Evolutionary conservation across 2,888 invertebrate species (phyloP).

Genomic region (Ornithoptera priamus): DNA sequence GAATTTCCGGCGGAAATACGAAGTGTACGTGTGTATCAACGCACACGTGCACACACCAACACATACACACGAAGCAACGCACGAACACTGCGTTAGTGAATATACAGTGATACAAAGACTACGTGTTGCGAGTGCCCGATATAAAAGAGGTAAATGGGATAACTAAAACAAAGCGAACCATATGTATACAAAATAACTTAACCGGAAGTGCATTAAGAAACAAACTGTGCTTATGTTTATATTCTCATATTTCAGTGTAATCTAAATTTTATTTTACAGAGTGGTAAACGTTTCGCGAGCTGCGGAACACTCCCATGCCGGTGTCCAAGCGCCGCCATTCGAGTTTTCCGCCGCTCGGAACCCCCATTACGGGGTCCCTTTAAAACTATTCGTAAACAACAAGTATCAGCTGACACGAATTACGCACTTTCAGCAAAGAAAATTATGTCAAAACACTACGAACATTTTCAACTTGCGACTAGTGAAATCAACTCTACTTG

Average conservation of each 20-base stretch:
- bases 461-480: constrained; percentile 80
- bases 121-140: constrained; percentile 51
- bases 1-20: too few species aligned
- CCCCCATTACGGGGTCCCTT: constrained; percentile 37
- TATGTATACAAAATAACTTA: constrained; percentile 62
- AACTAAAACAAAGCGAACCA: constrained; percentile 74
- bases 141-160: constrained; percentile 57
- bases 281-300: constrained; percentile 54
- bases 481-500: constrained; percentile 81
- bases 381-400: constrained; percentile 58
- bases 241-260: constrained; percentile 54
- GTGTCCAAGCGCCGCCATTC: constrained; percentile 49
- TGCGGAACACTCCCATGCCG: constrained; percentile 68
- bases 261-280: constrained; percentile 69
- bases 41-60: constrained; percentile 8
- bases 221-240: constrained; percentile 60
- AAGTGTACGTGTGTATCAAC: too few species aligned
- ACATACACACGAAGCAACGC: constrained; percentile 8
- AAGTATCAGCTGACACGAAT: constrained; percentile 79
- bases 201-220: constrained; percentile 67
- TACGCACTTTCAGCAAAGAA: constrained; percentile 82
- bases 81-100: constrained; percentile 27
- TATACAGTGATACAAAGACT: constrained; percentile 14
- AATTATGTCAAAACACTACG: constrained; percentile 82
- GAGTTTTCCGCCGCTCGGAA: constrained; percentile 65